Evolutionary conservation across 2,113 vertebrate genomes (phyloP), one percentile per base, ranked within the genome.

Genomic region (Crotophaga sulcirostris): DNA sequence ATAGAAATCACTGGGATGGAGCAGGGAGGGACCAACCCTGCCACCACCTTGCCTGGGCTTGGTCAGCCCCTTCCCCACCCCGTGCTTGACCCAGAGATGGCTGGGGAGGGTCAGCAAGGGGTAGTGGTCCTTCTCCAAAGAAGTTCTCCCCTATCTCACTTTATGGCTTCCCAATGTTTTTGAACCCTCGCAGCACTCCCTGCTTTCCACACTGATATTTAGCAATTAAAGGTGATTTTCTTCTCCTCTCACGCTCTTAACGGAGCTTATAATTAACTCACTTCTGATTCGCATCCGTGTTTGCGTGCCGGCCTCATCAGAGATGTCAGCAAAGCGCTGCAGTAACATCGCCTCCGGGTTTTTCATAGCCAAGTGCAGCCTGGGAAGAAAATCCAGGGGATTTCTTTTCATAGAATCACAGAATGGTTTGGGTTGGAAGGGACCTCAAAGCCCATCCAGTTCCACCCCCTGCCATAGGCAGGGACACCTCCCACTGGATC

Each of bases 191-290:
- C 68, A 49, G 54, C 2, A 1, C 36, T 73, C 29, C 12, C 52
- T 16, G 16, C 38, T 87, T 66, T 72, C 45, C 8, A 16, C 0
- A 0, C 42, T 54, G 55, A 33, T n/a, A n/a, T 49, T 84, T 33
- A 75, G 79, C 83, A 90, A 82, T 90, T 85, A 85, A 56, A 87
- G 77, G 49, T 84, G 89, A 82, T 87, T 93, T 87, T 73, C 49
- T 49, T 54, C 12, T 2, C 56, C 25, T 36, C 19, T 8, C 4
- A 1, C 25, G 58, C 45, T 87, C 76, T 47, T 76, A 68, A 83
- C 1, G 2, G 60, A 80, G 81, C 68, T 87, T 78, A 28, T 75
- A 74, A 90, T 95, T 73, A 95, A 87, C 59, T 84, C 3, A 5
- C 47, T 74, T 54, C 81, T 38, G 52, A 80, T 58, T 78, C 3